Evolutionary conservation across 2,113 vertebrate species (phyloP).

Genomic region (Barbus barbus): DNA sequence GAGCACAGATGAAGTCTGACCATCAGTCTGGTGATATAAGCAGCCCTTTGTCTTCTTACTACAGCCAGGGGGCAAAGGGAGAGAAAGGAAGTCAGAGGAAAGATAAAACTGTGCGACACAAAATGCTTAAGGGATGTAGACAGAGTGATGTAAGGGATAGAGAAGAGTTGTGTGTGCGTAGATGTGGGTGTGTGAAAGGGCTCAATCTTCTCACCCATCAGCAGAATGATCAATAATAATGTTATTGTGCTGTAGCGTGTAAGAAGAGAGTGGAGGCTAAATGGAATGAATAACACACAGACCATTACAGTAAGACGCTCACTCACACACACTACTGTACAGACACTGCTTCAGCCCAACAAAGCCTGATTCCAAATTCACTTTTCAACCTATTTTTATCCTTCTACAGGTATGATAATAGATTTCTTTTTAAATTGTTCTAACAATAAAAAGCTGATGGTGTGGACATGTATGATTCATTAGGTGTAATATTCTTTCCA

Average conservation of each 20-base stretch:
- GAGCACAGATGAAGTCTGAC: slow-evolving; percentile 31
- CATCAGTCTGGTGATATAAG: slow-evolving; percentile 46
- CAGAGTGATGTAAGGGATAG: slow-evolving; percentile 27
- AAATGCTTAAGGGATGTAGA: slow-evolving; percentile 27
- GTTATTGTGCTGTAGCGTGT: slow-evolving; percentile 28
- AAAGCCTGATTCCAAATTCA: not conserved
- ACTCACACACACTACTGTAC: not conserved
- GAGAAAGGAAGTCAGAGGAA: slow-evolving; percentile 1
- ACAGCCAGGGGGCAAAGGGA: slow-evolving; percentile 29
- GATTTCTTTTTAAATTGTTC: not conserved
- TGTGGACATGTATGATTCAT: not conserved
- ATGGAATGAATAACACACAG: slow-evolving; percentile 29
- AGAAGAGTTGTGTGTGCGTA: not conserved
- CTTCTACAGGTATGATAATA: not conserved
- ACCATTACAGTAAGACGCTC: not conserved
- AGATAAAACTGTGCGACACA: not conserved
- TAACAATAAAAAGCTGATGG: not conserved
- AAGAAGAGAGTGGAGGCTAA: slow-evolving; percentile 26
- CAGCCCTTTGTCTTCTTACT: slow-evolving; percentile 35
- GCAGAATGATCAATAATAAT: slow-evolving; percentile 34
- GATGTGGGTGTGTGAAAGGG: not conserved
- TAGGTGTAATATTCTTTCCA: not conserved
- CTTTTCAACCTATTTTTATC: not conserved
- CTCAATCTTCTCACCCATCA: slow-evolving; percentile 30
- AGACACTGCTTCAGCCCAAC: not conserved